Evolutionary conservation across 2,888 invertebrate genomes (phyloP), one percentile per base, ranked within the genome.

Genomic region (Drosophila engyochracea): DNA sequence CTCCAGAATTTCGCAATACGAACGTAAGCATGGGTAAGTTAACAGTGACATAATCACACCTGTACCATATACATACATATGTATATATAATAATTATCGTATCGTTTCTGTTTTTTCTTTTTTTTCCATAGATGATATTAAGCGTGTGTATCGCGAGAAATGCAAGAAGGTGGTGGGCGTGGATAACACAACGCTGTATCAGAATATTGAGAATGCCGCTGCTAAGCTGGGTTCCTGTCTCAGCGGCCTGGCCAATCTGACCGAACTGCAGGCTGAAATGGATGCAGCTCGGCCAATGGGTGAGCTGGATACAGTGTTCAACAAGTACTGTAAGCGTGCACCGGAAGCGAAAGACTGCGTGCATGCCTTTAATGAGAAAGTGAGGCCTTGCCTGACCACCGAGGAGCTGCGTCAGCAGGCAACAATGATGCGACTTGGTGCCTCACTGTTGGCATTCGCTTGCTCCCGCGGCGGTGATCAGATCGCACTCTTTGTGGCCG

Each of bases 381-480:
- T 96, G 1, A 95, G 95, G 83, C 94, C 95, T 0, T 97, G 97
- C 84, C 94, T 97, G 61, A 94, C 94, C 0, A 89, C 91, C 0
- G 93, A 94, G 6, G 97, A 97, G 90, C 94, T 94, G 57, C 94
- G 94, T 0, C 95, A 95, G 62, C 94, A 96, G 71, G 94, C 95
- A 66, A 95, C 95, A 0, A 93, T 96, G 12, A 92, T 95, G 86
- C 96, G 96, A 77, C 94, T 97, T 33, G 95, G 96, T 0, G 94
- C 95, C 25, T 95, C 96, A 53, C 92, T 97, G 2, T 93, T 96
- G 0, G 95, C 95, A 71, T 97, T 97, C 90, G 94, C 96, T 66
- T 97, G 97, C 91, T 95, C 94, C 79, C 96, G 96, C 81, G 96
- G 97, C 83, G 97, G 97, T 14, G 97, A 97, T 92, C 95, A 97